Evolutionary conservation across 2,888 invertebrate species (phyloP), one percentile per base, ranked within the genome.

Genomic region (Andrena fulva): DNA sequence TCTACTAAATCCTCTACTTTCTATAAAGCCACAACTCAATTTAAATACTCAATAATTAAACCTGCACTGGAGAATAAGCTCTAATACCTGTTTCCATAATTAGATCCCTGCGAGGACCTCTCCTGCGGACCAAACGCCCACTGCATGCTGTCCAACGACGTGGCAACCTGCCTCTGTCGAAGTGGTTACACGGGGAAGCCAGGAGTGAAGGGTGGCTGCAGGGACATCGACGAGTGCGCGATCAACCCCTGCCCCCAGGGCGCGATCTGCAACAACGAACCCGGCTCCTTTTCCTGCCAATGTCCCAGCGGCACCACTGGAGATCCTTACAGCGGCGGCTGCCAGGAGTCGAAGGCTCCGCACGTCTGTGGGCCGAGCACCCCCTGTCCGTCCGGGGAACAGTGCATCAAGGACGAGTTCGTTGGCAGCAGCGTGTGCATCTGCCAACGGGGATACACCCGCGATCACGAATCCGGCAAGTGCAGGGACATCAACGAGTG

Each of bases 401-500:
- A 97, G 92, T 98, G 98, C 92, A 96, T 98, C 69, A 95, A 95
- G 85, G 97, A 98, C 87, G 96, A 97, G 70, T 96, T 95, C 84
- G 94, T 95, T 6, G 96, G 96, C 56, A 96, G 96, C 92, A 97
- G 97, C 92, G 98, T 98, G 27, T 98, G 98, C 92, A 97, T 98
- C 87, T 98, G 98, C 91, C 96, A 97, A 56, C 96, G 97, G 94
- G 98, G 98, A 48, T 98, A 97, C 92, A 96, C 96, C n/a, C 95
- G 98, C 48, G 97, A 97, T 92, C 95, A 95, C 67, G 96, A 96
- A 87, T 96, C 96, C 31, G 96, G 96, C 62, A 95, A 96, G 92
- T 98, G 98, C 94, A 95, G 97, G 91, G 98, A 98, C 93, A 95
- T 97, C 74, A 97, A 98, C 91, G 98, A 98, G 94, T 98, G 98